Evolutionary conservation across 2,888 invertebrate genomes (phyloP).

Genomic region (Gymnosoma rotundatum): DNA sequence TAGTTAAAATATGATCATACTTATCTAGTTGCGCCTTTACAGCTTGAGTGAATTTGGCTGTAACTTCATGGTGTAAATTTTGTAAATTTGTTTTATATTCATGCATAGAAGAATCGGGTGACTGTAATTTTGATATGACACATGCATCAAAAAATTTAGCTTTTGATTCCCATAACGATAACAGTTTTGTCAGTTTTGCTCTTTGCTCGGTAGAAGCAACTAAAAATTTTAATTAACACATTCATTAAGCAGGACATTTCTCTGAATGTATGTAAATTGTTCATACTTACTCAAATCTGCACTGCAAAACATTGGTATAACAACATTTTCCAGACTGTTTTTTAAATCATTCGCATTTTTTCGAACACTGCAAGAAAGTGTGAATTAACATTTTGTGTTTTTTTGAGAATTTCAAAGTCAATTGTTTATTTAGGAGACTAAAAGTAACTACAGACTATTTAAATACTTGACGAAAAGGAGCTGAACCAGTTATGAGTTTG

Average conservation of each 20-base stretch:
- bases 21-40: slow-evolving; percentile 93
- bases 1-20: slow-evolving; percentile 78
- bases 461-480: background rate
- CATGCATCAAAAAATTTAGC: slow-evolving; percentile 92
- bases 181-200: slow-evolving; percentile 94
- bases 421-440: background rate
- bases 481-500: no score
- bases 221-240: slow-evolving; percentile 71
- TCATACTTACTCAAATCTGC: slow-evolving; percentile 88
- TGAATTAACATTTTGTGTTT: slow-evolving; percentile 53
- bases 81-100: slow-evolving; percentile 94
- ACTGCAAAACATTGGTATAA: slow-evolving; percentile 99
- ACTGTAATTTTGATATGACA: slow-evolving; percentile 93
- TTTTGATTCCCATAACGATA: slow-evolving; percentile 98
- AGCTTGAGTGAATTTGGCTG: slow-evolving; percentile 89
- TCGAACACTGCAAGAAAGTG: slow-evolving; percentile 89
- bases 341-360: slow-evolving; percentile 97
- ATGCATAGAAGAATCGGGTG: slow-evolving; percentile 93
- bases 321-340: slow-evolving; percentile 95
- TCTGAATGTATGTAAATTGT: background rate
- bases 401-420: background rate
- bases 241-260: background rate
- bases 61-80: slow-evolving; percentile 89
- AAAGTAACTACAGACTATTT: background rate
- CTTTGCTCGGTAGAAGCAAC: slow-evolving; percentile 94